Base-by-base conservation (phyloP, 53 echinoderm and acorn worm species). In the Astropecten irregularis region DNA sequence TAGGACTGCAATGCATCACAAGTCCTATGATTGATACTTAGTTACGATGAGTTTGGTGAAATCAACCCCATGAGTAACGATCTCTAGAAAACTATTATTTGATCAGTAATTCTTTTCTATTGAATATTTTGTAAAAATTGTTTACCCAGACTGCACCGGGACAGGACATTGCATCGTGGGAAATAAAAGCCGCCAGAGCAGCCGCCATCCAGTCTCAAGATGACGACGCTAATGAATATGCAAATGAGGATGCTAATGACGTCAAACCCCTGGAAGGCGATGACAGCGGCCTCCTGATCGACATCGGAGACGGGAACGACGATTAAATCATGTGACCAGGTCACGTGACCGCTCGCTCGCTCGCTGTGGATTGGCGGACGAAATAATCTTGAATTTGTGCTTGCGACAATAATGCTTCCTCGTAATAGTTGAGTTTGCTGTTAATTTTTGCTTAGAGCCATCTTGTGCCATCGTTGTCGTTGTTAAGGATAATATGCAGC, bases 141-240 rank as follows among this genome's bases (percentile, higher is more conserved):
- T 37, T 57, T 62, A 22, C 63, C 66, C 58, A 69, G 68, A 59
- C 40, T 69, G 63, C 64, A 71, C 61, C 82, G 39, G 46, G 82
- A 31, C 52, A 86, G 82, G 71, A 86, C 68, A 77, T 84, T 67
- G 91, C 94, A 68, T 94, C 94, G 31, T 88, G 76, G 82, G 94
- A 94, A 59, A 94, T 94, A 35, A 94, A 94, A 56, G 88, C 91
- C 14, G 90, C 94, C 19, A 65, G 94, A 60, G 81, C 88, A 39
- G 74, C 82, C 34, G 94, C 88, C 33, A 32, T 72, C 44, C 79
- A 72, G 21, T 33, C 52, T n/a, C 72, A 50, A 52, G 72, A 68
- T 88, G 81, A 64, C 74, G 46, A 52, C 0, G 86, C 79, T 15
- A 71, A 79, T 5, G 90, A 85, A 1, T 18, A 20, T 25, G 42